phyloP scores from a whole-genome alignment of 1,140 invertebrate genomes.

The Eumeta japonica region DNA sequence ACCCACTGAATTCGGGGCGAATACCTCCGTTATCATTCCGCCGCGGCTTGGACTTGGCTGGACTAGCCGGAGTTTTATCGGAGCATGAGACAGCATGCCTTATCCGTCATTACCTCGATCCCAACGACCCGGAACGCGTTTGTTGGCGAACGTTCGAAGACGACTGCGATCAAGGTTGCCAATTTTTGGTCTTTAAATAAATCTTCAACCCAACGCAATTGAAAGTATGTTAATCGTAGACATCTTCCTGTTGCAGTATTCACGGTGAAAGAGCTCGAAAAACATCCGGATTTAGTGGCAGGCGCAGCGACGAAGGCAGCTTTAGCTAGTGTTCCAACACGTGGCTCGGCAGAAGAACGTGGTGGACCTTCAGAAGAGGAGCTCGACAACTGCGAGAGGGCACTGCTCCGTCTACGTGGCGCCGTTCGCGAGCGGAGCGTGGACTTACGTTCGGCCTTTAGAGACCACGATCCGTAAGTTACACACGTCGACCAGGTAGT shows the following conservation, averaged over 20 bases:
- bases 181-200: not conserved
- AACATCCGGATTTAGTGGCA: constrained; percentile 56
- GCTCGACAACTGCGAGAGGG: constrained; percentile 22
- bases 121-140: constrained; percentile 61
- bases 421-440: constrained; percentile 41
- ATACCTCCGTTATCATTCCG: constrained; percentile 66
- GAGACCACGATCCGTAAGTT: constrained; percentile 65
- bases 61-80: constrained; percentile 59
- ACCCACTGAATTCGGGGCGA: constrained; percentile 62
- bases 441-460: constrained; percentile 64
- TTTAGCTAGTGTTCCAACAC: constrained; percentile 20
- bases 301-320: constrained; percentile 21
- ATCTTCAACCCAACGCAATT: not conserved
- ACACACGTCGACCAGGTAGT: too few relatives aligned
- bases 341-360: constrained; percentile 21
- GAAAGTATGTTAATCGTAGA: not conserved
- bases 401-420: constrained; percentile 29
- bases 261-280: constrained; percentile 66
- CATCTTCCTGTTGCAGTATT: constrained; percentile 54
- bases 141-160: constrained; percentile 72
- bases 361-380: constrained; percentile 13
- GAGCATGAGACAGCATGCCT: constrained; percentile 61
- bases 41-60: constrained; percentile 62
- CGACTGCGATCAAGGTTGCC: constrained; percentile 65
- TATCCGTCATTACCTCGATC: constrained; percentile 63